Percentiles rank a stretch among this genome's conserved stretches.
These are phyloP conservation scores for Phymastichus coffea DNA, from an alignment of 1,140 invertebrate genomes.

Conservation along the genomic window DNA sequence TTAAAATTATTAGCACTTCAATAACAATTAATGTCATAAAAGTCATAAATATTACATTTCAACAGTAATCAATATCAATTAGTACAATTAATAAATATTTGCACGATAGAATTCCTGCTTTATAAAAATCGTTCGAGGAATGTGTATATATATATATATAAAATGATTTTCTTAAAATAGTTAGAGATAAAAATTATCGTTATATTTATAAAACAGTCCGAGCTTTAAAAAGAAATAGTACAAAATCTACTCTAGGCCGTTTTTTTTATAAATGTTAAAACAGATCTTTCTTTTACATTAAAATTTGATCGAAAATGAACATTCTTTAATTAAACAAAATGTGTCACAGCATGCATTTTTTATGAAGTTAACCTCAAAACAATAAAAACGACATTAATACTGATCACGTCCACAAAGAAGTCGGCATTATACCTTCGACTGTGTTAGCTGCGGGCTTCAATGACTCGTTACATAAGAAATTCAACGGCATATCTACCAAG, in stretches of 20 bases:
- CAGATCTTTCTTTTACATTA: neutral
- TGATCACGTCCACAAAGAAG: conserved; percentile 68
- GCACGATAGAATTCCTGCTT: neutral
- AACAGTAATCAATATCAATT: neutral
- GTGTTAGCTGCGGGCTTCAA: conserved; percentile 76
- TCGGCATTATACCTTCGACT: conserved; percentile 83
- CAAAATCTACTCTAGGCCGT: neutral
- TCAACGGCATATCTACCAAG: conserved; percentile 81
- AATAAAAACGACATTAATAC: conserved; percentile 7
- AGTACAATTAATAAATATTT: neutral
- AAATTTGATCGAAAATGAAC: neutral
- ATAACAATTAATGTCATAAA: too few relatives aligned
- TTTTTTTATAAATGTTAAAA: neutral
- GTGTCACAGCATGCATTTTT: neutral
- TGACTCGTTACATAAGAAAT: conserved; percentile 82
- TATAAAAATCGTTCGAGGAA: too few relatives aligned
- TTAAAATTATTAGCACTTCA: too few relatives aligned
- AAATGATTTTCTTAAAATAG: too few relatives aligned
- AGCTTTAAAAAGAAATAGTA: too few relatives aligned
- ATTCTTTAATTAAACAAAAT: neutral
- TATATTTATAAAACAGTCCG: too few relatives aligned
- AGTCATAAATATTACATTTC: neutral
- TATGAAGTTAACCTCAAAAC: neutral
- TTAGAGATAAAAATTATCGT: too few relatives aligned
- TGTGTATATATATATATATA: too few relatives aligned